Percentiles rank a stretch among this genome's conserved stretches.
phyloP scores from a whole-genome alignment of 2,888 invertebrate genomes.

The Drosophila monieri region DNA sequence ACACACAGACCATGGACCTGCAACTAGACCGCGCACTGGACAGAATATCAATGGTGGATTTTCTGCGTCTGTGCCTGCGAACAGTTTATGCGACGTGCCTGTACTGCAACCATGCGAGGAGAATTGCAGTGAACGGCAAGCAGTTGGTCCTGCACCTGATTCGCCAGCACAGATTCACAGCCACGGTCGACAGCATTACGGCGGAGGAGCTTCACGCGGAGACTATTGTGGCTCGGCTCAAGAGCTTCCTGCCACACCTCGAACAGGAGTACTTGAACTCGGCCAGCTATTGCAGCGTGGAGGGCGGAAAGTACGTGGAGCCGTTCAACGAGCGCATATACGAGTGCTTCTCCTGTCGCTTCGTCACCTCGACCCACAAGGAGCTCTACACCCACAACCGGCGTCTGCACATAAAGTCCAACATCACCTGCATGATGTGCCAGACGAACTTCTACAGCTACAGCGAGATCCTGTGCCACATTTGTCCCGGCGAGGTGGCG shows the following conservation, averaged over 20 bases:
- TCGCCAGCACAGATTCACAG: conserved; percentile 91
- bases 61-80: conserved; percentile 90
- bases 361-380: conserved; percentile 90
- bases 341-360: conserved; percentile 94
- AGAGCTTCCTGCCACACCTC: conserved; percentile 85
- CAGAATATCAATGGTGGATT: conserved; percentile 88
- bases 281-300: conserved; percentile 88
- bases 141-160: conserved; percentile 92
- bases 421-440: conserved; percentile 93
- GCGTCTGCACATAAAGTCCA: conserved; percentile 93
- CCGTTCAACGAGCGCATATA: conserved; percentile 87
- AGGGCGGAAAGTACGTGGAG: conserved; percentile 83
- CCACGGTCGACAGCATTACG: conserved; percentile 90
- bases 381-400: conserved; percentile 94
- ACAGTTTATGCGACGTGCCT: conserved; percentile 89
- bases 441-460: conserved; percentile 94
- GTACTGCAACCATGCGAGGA: conserved; percentile 93
- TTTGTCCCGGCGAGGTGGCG: conserved; percentile 90
- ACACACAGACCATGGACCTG: conserved; percentile 88
- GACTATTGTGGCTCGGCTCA: conserved; percentile 89
- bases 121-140: conserved; percentile 93
- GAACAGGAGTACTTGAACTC: conserved; percentile 89
- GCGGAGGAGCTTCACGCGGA: conserved; percentile 89
- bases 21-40: conserved; percentile 90
- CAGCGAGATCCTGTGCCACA: conserved; percentile 93